These are phyloP conservation scores for Tinea trinotella DNA, from an alignment of 2,888 invertebrate genomes.

Conservation along the genomic window DNA sequence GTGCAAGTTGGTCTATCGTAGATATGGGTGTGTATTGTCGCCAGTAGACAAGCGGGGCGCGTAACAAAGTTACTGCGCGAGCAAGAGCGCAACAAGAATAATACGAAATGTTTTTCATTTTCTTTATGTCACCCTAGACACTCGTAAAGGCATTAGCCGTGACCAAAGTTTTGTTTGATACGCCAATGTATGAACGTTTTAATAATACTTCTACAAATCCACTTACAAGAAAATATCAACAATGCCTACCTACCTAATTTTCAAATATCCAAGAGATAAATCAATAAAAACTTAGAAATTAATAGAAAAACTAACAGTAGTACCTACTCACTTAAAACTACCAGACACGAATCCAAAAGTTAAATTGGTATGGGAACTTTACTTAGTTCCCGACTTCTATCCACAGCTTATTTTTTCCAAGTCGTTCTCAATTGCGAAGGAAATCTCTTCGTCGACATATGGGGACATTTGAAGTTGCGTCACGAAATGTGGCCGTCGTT, in stretches of 20 bases:
- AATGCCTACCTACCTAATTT: not conserved
- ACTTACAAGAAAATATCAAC: not conserved
- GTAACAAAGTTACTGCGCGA: constrained; percentile 54
- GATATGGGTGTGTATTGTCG: not conserved
- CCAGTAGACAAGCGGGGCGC: constrained; percentile 36
- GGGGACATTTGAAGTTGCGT: constrained; percentile 39
- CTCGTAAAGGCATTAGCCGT: constrained; percentile 91
- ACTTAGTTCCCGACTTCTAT: not conserved
- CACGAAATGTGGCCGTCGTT: constrained; percentile 27
- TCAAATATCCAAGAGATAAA: not conserved
- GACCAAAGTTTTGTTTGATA: constrained; percentile 81
- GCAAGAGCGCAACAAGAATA: constrained; percentile 73
- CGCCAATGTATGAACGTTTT: constrained; percentile 40
- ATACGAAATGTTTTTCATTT: constrained; percentile 88
- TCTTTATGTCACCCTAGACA: constrained; percentile 89
- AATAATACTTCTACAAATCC: not conserved
- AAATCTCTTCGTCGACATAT: constrained; percentile 23
- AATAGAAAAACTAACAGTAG: not conserved
- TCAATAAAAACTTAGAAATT: not conserved
- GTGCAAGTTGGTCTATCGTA: constrained; percentile 6
- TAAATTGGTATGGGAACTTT: constrained; percentile 19
- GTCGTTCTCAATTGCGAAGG: constrained; percentile 16
- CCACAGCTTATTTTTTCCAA: constrained; percentile 17
- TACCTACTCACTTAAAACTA: not conserved
- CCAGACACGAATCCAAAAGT: constrained; percentile 17